A percentile compares a stretch with the other conserved stretches of the same genome.
Conservation (phyloP, 2,888 invertebrate genomes). For the Tenthredo notha region DNA sequence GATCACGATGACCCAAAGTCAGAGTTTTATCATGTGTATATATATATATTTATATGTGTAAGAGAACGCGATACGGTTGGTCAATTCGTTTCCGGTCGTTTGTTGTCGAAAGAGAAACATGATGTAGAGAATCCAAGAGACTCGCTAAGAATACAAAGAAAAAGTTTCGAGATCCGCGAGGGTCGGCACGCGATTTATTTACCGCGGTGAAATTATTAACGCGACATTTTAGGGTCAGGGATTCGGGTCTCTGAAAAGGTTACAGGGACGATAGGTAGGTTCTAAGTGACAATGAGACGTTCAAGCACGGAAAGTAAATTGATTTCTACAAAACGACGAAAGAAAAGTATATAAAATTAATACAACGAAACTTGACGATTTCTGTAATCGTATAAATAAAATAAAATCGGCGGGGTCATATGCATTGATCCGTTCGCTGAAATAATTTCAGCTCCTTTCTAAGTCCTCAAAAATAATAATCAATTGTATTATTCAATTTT, state of each 20-base stretch:
- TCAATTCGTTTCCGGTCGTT: slow-evolving; percentile 47
- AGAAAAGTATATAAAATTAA: neutral
- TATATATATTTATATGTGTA: neutral
- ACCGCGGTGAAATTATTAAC: slow-evolving; percentile 21
- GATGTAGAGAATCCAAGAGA: neutral
- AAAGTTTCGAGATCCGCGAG: neutral
- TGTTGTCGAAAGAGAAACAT: slow-evolving; percentile 42
- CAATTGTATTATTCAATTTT: no score
- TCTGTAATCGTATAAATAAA: neutral
- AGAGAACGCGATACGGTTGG: slow-evolving; percentile 31
- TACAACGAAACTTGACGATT: neutral
- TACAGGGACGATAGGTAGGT: neutral
- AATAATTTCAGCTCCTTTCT: slow-evolving; percentile 11
- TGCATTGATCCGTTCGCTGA: slow-evolving; percentile 19
- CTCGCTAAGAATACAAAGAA: neutral
- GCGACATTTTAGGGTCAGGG: slow-evolving; percentile 5
- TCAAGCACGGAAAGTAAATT: no score
- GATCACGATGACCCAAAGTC: slow-evolving; percentile 44
- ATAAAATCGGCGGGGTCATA: slow-evolving; percentile 14
- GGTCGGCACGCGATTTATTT: slow-evolving; percentile 14
- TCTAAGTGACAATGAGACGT: neutral
- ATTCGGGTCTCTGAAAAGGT: neutral
- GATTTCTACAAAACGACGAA: slow-evolving; percentile 4
- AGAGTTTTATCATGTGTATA: neutral
- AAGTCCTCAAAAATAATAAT: neutral